A percentile compares a stretch with the other conserved stretches of the same genome.
Conservation (phyloP, 2,113 vertebrate genomes). For the Gadus macrocephalus region DNA sequence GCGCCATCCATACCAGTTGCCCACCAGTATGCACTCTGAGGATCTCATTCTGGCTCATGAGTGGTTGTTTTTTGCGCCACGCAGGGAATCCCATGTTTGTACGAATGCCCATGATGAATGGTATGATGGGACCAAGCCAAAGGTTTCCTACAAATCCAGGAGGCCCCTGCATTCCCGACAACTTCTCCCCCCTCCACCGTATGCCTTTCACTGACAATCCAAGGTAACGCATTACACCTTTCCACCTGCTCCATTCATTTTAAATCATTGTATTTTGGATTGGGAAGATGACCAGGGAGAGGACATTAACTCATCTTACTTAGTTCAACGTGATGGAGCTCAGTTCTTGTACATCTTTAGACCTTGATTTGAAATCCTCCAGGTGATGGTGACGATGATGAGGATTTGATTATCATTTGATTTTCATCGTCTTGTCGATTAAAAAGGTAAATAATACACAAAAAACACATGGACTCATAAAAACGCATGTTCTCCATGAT, state of each 20-base stretch:
- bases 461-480: background rate
- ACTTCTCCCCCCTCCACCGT: constrained; percentile 81
- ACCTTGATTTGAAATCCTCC: too few species aligned
- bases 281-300: background rate
- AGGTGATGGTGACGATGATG: too few species aligned
- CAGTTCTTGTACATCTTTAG: too few species aligned
- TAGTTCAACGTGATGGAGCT: too few species aligned
- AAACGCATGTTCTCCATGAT: constrained; percentile 5
- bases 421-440: too few species aligned
- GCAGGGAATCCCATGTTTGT: constrained; percentile 83
- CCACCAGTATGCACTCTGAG: background rate
- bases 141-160: constrained; percentile 81
- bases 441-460: too few species aligned
- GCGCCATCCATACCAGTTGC: background rate
- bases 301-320: background rate
- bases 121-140: constrained; percentile 83
- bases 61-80: constrained; percentile 9
- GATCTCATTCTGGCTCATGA: background rate
- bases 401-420: background rate
- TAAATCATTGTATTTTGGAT: background rate
- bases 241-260: background rate
- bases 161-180: constrained; percentile 74
- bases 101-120: constrained; percentile 89
- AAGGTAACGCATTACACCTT: constrained; percentile 52
- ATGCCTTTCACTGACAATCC: constrained; percentile 81